Evolutionary conservation across 2,113 vertebrate species (phyloP).

Genomic region (Gymnocephalus cernua): DNA sequence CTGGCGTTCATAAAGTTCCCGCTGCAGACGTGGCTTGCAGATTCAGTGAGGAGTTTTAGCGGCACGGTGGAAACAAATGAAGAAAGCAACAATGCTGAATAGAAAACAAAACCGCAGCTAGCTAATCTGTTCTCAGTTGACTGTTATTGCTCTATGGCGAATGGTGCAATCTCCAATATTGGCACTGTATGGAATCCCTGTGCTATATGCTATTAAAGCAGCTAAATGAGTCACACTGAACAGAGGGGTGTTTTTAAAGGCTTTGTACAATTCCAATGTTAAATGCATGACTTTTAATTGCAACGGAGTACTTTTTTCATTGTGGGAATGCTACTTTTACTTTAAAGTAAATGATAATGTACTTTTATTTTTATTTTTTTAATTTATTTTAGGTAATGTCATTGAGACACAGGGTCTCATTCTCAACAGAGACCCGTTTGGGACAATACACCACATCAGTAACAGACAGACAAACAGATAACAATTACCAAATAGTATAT

Average conservation of each 20-base stretch:
- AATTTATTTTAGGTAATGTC: too few species aligned
- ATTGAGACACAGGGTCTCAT: too few species aligned
- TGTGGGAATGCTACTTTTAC: not conserved
- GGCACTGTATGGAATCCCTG: not conserved
- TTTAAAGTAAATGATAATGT: not conserved
- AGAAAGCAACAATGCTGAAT: constrained; percentile 8
- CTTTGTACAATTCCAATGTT: not conserved
- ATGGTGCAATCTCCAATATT: constrained; percentile 10
- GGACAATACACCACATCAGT: too few species aligned
- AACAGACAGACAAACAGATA: too few species aligned
- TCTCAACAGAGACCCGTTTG: too few species aligned
- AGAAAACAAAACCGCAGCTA: constrained; percentile 22
- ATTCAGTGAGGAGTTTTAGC: constrained; percentile 29
- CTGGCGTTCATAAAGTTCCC: constrained; percentile 1
- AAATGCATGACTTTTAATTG: not conserved
- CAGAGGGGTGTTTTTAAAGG: not conserved
- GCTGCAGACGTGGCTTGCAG: constrained; percentile 12
- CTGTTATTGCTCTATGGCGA: constrained; percentile 20
- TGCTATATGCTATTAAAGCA: constrained; percentile 8
- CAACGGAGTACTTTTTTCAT: not conserved
- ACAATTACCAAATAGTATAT: too few species aligned
- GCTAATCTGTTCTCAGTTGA: constrained; percentile 32
- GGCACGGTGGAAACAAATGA: constrained; percentile 14
- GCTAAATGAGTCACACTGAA: constrained; percentile 14
- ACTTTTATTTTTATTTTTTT: too few species aligned